Evolutionary conservation across 1,140 invertebrate species (phyloP).

Genomic region (Pseudomyrmex pallidus): DNA sequence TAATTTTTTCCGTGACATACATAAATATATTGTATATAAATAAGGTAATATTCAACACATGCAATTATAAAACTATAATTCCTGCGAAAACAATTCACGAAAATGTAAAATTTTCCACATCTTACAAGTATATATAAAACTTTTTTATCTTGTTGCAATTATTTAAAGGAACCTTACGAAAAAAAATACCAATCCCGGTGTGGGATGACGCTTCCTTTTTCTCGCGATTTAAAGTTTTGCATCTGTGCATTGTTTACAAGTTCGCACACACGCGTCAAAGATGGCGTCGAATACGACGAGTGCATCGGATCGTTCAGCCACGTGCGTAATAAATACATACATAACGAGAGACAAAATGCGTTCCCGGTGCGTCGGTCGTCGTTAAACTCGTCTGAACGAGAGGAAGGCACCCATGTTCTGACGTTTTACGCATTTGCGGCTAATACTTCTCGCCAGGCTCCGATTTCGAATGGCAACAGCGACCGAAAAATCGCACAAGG

Average conservation of each 20-base stretch:
- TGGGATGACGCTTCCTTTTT: no score
- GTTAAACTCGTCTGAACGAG: background rate
- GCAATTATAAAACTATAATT: no score
- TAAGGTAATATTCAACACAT: no score
- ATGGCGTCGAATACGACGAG: constrained; percentile 27
- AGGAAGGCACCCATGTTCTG: background rate
- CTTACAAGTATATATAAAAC: no score
- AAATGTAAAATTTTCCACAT: no score
- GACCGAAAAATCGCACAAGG: constrained; percentile 6
- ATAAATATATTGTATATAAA: no score
- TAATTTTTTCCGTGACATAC: no score
- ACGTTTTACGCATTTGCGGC: background rate
- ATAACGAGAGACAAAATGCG: constrained; percentile 1
- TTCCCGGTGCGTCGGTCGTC: background rate
- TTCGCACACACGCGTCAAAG: constrained; percentile 10
- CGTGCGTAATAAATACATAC: constrained; percentile 34
- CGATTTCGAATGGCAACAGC: background rate
- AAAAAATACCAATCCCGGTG: no score
- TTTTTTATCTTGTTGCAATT: background rate
- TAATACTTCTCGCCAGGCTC: background rate
- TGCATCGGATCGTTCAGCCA: constrained; percentile 20
- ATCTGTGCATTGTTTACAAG: constrained; percentile 39
- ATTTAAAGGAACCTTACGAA: no score
- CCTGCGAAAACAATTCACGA: no score
- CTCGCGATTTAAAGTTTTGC: background rate